Evolutionary conservation across 1,140 invertebrate genomes (phyloP).

Genomic region (Leptinotarsa undecemlineata): DNA sequence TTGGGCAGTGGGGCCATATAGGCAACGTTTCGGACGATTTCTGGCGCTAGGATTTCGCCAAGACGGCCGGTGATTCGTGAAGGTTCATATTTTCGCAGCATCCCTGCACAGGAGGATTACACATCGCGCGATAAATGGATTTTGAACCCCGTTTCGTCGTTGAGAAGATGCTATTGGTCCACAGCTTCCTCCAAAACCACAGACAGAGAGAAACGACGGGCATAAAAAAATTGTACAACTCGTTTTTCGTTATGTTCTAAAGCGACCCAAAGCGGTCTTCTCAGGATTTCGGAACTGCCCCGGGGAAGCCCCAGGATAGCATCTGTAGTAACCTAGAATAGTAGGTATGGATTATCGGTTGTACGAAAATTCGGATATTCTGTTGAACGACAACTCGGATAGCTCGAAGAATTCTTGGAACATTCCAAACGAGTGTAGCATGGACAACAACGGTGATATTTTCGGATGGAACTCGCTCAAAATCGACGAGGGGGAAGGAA

Average conservation of each 20-base stretch:
- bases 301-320: not conserved
- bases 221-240: constrained; percentile 82
- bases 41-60: constrained; percentile 42
- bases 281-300: not conserved
- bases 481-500: constrained; percentile 40
- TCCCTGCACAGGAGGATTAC: constrained; percentile 38
- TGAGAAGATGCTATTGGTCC: constrained; percentile 63
- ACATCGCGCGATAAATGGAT: constrained; percentile 51
- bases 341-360: constrained; percentile 53
- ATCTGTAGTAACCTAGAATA: not conserved
- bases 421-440: constrained; percentile 40
- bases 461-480: constrained; percentile 52
- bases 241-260: constrained; percentile 83
- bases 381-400: constrained; percentile 43
- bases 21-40: not conserved
- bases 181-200: constrained; percentile 75
- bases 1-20: not conserved
- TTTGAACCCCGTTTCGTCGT: constrained; percentile 50
- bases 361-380: constrained; percentile 46
- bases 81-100: not conserved
- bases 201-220: constrained; percentile 78
- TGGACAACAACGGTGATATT: constrained; percentile 52
- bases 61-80: constrained; percentile 33
- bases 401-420: constrained; percentile 47
- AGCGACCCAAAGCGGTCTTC: constrained; percentile 22